Percentiles rank a stretch among this genome's conserved stretches.
Conservation (phyloP, 2,113 vertebrate species). For the Otolemur garnettii region DNA sequence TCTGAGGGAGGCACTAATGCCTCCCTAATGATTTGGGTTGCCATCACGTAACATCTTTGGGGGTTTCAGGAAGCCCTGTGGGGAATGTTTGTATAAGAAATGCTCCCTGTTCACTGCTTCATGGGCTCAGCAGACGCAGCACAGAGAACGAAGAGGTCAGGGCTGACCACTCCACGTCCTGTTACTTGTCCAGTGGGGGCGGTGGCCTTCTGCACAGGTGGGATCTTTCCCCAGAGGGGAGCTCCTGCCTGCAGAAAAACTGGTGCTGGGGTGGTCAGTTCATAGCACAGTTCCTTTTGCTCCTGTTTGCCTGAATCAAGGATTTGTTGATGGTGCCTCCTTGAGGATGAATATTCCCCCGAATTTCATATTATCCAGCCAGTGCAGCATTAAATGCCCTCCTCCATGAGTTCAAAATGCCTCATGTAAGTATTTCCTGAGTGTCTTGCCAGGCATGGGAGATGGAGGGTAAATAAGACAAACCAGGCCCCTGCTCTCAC, state of each 20-base stretch:
- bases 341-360: not conserved
- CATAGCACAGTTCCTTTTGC: not conserved
- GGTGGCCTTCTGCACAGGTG: not conserved
- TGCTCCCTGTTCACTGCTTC: rapidly evolving
- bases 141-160: no score
- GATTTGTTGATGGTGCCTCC: constrained; percentile 24
- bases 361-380: constrained; percentile 4
- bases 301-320: constrained; percentile 13
- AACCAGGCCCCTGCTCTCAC: not conserved
- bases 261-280: not conserved
- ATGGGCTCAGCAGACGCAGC: not conserved
- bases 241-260: not conserved
- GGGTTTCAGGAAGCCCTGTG: rapidly evolving
- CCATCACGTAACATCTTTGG: no score
- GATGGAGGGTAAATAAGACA: not conserved
- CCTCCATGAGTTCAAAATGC: not conserved
- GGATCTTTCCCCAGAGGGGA: not conserved
- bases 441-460: not conserved
- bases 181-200: not conserved
- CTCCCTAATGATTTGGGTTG: not conserved
- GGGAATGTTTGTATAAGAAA: rapidly evolving
- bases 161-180: not conserved
- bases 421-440: not conserved
- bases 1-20: not conserved
- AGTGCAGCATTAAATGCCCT: not conserved